Base-by-base conservation (phyloP, 2,888 invertebrate genomes). In the Philereme vetulata region DNA sequence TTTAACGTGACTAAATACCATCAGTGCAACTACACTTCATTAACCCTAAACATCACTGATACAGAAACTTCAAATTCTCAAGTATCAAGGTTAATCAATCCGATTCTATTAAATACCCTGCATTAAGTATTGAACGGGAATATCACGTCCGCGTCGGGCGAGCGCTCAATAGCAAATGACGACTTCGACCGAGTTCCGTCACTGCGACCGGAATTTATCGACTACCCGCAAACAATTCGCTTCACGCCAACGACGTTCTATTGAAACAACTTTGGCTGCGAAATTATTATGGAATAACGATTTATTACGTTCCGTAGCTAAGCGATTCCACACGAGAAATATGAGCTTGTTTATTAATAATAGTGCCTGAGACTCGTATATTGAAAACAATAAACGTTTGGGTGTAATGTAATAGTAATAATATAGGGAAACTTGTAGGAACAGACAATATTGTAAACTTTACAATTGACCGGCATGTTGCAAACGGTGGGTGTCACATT, bases 211-310 rank as follows among this genome's bases (percentile, higher is more conserved):
- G 81, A 80, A 82, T 84, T 78, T 81, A 82, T 83, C 75, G 82
- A 82, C 82, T 83, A 84, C 80, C 82, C 80, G 77, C 81, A 75
- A 75, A 82, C 80, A 77, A 81, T 81, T 76, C 79, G 65, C 75
- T 67, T 71, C 60, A 59, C 68, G 71, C 67, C 69, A 59, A 54
- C 75, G 68, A 66, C 71, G 67, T 68, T 71, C 75, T 71, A 77
- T 78, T 78, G 69, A 72, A 62, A 65, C 67, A 72, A 74, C 72
- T 76, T 75, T 65, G 68, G 63, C 62, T 69, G 70, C 68, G 48
- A 74, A 79, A 76, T 77, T 72, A 72, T 72, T 74, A 58, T 53
- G 68, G 58, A 62, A 58, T 54, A 61, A 70, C 68, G 60, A 72
- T 72, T 69, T 67, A 69, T 69, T 68, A 66, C 56, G 10, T 21